These are phyloP conservation scores for Drosophila neocordata DNA, from an alignment of 1,140 invertebrate species.

Conservation along the genomic window DNA sequence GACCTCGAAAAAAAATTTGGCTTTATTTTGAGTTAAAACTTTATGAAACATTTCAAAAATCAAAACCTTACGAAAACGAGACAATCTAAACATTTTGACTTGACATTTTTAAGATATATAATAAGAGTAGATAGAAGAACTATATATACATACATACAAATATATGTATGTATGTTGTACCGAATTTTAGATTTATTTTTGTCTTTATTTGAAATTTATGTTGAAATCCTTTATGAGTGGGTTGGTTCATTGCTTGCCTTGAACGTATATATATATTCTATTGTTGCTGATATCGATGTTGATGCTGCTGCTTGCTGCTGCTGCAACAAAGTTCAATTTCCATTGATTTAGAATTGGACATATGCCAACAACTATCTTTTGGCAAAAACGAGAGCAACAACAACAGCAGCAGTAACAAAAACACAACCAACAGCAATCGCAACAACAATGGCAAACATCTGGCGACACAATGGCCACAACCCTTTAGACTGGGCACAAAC, in stretches of 20 bases:
- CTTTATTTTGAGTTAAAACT: too few species aligned
- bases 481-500: conserved; percentile 72
- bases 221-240: background rate
- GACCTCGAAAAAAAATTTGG: too few species aligned
- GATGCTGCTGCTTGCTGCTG: background rate
- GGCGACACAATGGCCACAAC: conserved; percentile 69
- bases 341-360: conserved; percentile 18
- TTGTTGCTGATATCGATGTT: conserved; percentile 2
- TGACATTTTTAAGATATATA: too few species aligned
- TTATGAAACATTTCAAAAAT: too few species aligned
- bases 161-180: too few species aligned
- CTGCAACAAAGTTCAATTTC: conserved; percentile 12
- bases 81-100: too few species aligned
- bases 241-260: background rate
- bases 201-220: conserved; percentile 7
- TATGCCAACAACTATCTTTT: conserved; percentile 17
- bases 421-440: conserved; percentile 14
- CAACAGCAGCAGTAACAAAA: conserved; percentile 29
- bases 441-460: conserved; percentile 33
- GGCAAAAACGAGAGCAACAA: background rate
- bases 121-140: too few species aligned
- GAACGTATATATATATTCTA: background rate
- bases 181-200: background rate
- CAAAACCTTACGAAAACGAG: too few species aligned
- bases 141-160: too few species aligned